Base-by-base conservation (phyloP, 2,113 vertebrate genomes). In the Phoenicopterus ruber region DNA sequence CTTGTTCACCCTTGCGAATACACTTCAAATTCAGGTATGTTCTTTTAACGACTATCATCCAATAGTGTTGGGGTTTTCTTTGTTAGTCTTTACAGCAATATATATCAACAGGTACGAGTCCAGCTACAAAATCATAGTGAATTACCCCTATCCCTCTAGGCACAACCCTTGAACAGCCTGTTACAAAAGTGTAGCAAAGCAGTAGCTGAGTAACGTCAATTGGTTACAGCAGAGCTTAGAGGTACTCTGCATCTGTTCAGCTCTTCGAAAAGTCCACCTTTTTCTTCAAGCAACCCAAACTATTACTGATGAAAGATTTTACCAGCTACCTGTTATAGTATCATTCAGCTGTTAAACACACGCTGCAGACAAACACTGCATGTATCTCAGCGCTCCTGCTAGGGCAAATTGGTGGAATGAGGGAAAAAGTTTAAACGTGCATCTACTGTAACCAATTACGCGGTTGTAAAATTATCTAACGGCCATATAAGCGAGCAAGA, bases 41-140 rank as follows among this genome's bases (percentile, higher is more conserved):
- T 14, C 62, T 89, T 81, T 58, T 29, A 82, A 67, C 9, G 17
- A 0, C 29, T 38, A 52, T 25, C 20, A 86, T 8, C 14, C 9
- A 10, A 8, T 1, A 49, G 13, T 0, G 4, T 0, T 52, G 13
- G 0, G 4, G 12, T 0, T 1, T 17, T 12, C 42, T 38, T 63
- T 61, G 47, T 6, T 3, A 13, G 50, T 36, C 81, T 82, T 82
- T 46, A 61, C 13, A 66, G 46, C 24, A 80, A 17, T 6, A 47
- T 16, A 9, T 21, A 67, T 49, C 71, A 90, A 94, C 85, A 94
- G 63, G 59, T 57, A 15, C 6, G 8, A 72, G 62, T 24, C 58
- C 34, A 54, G 4, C 21, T 13, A 54, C 36, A 80, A 65, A 82
- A 44, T 6, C 26, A 32, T 12, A 29, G 22, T 0, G 17, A 82